Conservation (phyloP, 2,113 vertebrate genomes). For the Oenanthe melanoleuca region DNA sequence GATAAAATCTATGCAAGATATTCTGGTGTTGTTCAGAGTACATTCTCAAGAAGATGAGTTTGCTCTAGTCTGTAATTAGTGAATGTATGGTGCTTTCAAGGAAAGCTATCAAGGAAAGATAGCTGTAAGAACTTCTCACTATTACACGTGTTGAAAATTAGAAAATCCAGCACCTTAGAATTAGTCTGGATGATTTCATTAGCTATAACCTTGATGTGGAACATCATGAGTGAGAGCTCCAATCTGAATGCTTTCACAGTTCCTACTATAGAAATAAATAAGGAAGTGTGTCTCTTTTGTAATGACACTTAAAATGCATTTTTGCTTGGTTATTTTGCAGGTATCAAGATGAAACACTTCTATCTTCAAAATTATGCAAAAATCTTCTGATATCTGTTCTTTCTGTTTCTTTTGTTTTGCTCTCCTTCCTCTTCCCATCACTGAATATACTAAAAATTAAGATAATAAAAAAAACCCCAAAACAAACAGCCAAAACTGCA, state of each 20-base stretch:
- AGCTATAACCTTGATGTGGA: background rate
- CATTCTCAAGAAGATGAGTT: background rate
- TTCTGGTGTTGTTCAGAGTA: background rate
- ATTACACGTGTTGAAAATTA: background rate
- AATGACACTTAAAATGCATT: background rate
- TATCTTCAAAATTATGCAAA: background rate
- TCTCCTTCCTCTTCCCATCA: background rate
- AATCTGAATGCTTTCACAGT: background rate
- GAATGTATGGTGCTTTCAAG: background rate
- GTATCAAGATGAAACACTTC: background rate
- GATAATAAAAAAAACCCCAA: background rate
- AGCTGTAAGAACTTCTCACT: background rate
- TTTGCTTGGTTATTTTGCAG: background rate
- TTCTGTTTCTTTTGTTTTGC: background rate
- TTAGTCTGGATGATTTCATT: slow-evolving; percentile 19
- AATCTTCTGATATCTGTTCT: background rate
- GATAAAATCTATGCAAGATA: background rate
- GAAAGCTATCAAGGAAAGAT: background rate
- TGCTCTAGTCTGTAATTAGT: background rate
- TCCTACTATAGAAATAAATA: background rate
- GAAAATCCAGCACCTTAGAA: background rate
- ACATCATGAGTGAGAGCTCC: background rate
- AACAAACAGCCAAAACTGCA: background rate
- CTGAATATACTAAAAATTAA: background rate
- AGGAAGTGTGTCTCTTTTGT: background rate